These are phyloP conservation scores for Drosophila novamexicana DNA, from an alignment of 1,140 invertebrate species.

Conservation along the genomic window DNA sequence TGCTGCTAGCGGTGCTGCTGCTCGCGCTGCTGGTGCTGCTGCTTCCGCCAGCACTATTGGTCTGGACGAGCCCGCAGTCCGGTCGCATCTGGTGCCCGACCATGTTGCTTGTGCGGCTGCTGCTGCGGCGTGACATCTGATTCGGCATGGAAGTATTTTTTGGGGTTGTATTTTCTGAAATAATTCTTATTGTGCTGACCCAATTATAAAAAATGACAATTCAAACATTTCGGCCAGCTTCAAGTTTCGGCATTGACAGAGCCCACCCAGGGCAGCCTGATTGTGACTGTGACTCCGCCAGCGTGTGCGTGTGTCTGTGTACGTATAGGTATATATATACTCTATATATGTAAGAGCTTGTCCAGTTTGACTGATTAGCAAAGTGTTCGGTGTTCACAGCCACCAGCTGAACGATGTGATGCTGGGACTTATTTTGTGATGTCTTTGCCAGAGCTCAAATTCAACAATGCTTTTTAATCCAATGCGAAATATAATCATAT, in stretches of 20 bases:
- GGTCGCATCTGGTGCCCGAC: neutral
- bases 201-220: constrained; percentile 8
- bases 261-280: neutral
- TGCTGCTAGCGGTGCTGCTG: neutral
- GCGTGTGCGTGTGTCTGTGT: neutral
- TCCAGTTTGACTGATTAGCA: no score
- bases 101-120: neutral
- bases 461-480: no score
- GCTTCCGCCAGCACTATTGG: neutral
- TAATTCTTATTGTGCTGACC: constrained; percentile 7
- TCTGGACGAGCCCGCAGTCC: neutral
- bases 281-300: neutral
- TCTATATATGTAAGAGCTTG: no score
- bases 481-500: no score
- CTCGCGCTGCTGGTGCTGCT: neutral
- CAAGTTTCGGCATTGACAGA: neutral
- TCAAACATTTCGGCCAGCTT: neutral
- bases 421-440: no score
- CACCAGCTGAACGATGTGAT: no score
- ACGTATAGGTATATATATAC: no score
- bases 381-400: no score
- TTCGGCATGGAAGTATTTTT: constrained; percentile 8
- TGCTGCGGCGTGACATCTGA: constrained; percentile 16
- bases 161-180: neutral
- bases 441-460: no score